Conservation (phyloP, 1,140 invertebrate species). For the Drosophila pseudoananassae region DNA sequence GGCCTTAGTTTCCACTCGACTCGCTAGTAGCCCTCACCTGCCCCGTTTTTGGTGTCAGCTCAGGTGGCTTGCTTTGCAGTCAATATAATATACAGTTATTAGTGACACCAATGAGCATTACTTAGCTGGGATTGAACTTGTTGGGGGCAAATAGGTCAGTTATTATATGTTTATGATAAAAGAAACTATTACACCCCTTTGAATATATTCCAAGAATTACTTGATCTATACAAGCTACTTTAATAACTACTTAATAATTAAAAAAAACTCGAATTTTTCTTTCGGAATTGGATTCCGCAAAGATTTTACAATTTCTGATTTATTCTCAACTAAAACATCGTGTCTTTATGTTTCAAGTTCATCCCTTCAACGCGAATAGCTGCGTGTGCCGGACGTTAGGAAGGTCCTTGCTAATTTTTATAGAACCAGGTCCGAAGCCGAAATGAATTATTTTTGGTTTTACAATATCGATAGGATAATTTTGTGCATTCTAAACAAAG, state of each 20-base stretch:
- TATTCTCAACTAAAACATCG: background rate
- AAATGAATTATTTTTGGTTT: constrained; percentile 1
- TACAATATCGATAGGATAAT: background rate
- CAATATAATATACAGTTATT: constrained; percentile 76
- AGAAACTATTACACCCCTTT: too few species aligned
- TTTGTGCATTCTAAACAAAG: constrained; percentile 8
- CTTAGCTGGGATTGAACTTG: constrained; percentile 15
- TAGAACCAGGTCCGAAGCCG: too few species aligned
- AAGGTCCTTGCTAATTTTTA: background rate
- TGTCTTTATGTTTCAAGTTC: constrained; percentile 9
- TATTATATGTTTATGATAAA: background rate
- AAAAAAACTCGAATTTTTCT: background rate
- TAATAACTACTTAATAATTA: background rate
- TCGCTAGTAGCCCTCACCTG: constrained; percentile 12
- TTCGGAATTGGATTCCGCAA: background rate
- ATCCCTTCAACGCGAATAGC: background rate
- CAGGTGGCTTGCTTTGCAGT: constrained; percentile 47
- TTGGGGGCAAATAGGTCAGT: constrained; percentile 36
- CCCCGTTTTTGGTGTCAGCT: constrained; percentile 46
- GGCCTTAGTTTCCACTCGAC: constrained; percentile 36
- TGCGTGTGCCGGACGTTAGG: background rate
- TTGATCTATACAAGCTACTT: too few species aligned
- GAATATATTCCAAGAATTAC: too few species aligned
- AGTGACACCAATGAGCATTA: constrained; percentile 65
- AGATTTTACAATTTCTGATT: background rate